Base-by-base conservation (phyloP, 2,888 invertebrate genomes). In the Rotaria sp. region DNA sequence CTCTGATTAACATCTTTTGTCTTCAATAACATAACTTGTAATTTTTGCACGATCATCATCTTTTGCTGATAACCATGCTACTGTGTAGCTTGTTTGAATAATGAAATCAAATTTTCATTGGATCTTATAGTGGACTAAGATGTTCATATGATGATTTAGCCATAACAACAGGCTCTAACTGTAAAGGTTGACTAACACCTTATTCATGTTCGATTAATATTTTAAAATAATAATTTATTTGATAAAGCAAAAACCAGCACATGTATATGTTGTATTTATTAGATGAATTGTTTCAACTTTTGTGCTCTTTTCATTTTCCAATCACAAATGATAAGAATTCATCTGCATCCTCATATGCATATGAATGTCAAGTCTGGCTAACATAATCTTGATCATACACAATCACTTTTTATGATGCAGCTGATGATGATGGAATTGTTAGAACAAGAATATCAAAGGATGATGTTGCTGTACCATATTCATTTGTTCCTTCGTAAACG, bases 201-300 rank as follows among this genome's bases (percentile, higher is more conserved):
- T 95, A 93, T 18, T 95, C 94, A 92, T 96, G 96, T 88, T 94
- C 94, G 2, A 96, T 96, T 89, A 94, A 93, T 30, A 96, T 94
- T 88, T 95, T 93, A 93, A 96, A 96, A 92, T 94, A 93, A 90
- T 96, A 96, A 89, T 95, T 94, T 74, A 93, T 93, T 89, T 95
- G 94, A 90, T 94, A 94, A 88, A 94, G 93, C 86, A n/a, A n/a
- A 96, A 92, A 90, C 94, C 89, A 15, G 88, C 88, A 55, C 59
- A 74, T 35, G 86, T 86, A 57, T 74, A 86, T 41, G 26, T 86
- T 8, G 67, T 50, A 50, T 67, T 86, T 59, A 84, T 85, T 45
- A 85, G 86, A 75, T 59, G 85, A 55, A 48, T 74, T 50, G 87
- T 84, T 35, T 50, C 86, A 38, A 74, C 86, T 35, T 86, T 86